A percentile compares a stretch with the other conserved stretches of the same genome.
Conservation (phyloP, 2,888 invertebrate species). For the Gasteruption jaculator region DNA sequence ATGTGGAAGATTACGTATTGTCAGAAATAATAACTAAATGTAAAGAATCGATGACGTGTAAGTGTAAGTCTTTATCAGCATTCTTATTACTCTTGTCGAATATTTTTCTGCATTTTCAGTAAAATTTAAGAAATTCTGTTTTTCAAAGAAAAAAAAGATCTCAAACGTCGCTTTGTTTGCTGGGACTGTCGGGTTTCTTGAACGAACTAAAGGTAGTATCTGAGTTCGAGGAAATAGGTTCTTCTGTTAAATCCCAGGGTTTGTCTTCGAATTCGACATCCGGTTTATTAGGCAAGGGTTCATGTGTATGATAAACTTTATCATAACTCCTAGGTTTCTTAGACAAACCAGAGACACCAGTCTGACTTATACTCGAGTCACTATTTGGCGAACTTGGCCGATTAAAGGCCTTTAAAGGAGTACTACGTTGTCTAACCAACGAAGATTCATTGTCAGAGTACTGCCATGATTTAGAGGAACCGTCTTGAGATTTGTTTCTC, state of each 20-base stretch:
- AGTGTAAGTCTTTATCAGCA: too few relatives aligned
- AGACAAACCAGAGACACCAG: constrained; percentile 55
- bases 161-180: constrained; percentile 45
- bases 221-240: constrained; percentile 29
- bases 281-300: constrained; percentile 73
- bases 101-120: not conserved
- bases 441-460: constrained; percentile 37
- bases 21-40: too few relatives aligned
- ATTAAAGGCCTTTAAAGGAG: constrained; percentile 50
- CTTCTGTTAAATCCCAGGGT: constrained; percentile 70
- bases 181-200: constrained; percentile 37
- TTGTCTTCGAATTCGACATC: constrained; percentile 77
- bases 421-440: constrained; percentile 22
- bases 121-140: not conserved
- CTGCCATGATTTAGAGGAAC: constrained; percentile 41
- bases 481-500: constrained; percentile 29
- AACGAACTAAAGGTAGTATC: constrained; percentile 31
- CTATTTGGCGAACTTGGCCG: constrained; percentile 56
- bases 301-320: constrained; percentile 77
- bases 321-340: constrained; percentile 75
- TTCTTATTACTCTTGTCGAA: too few relatives aligned
- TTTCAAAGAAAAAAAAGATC: not conserved
- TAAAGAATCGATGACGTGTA: too few relatives aligned
- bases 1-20: too few relatives aligned
- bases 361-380: constrained; percentile 56